Conservation (phyloP, 2,113 vertebrate genomes). For the Leptobrachium leishanense region DNA sequence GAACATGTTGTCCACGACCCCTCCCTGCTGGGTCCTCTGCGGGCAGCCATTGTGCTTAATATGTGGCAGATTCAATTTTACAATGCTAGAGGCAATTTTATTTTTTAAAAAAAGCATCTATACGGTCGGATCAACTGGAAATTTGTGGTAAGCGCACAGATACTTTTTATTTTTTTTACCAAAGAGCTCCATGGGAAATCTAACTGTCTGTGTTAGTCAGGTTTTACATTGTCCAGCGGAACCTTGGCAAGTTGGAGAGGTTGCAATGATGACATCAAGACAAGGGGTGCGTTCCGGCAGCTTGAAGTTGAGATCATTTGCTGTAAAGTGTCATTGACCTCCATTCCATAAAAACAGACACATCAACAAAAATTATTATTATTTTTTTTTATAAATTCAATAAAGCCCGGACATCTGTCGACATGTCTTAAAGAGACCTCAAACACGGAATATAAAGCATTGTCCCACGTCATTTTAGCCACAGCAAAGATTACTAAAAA, state of each 20-base stretch:
- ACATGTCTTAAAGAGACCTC: too few relatives aligned
- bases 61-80: conserved; percentile 41
- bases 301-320: neutral
- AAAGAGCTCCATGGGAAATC: neutral
- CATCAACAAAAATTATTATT: too few relatives aligned
- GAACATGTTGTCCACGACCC: conserved; percentile 23
- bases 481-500: too few relatives aligned
- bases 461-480: too few relatives aligned
- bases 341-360: too few relatives aligned
- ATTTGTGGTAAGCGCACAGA: neutral
- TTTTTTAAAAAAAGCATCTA: neutral
- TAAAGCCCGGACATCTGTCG: too few relatives aligned
- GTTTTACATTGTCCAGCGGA: neutral
- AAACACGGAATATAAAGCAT: too few relatives aligned
- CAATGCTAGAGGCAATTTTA: conserved; percentile 23
- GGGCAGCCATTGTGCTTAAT: neutral
- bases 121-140: neutral
- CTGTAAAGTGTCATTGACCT: neutral
- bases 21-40: conserved; percentile 10
- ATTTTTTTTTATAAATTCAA: too few relatives aligned
- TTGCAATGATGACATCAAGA: neutral
- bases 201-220: neutral
- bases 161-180: neutral
- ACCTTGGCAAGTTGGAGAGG: neutral
- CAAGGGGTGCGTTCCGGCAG: neutral